A percentile compares a stretch with the other conserved stretches of the same genome.
These are phyloP conservation scores for Caenorhabditis becei DNA, from an alignment of 2,888 invertebrate genomes.

Conservation along the genomic window DNA sequence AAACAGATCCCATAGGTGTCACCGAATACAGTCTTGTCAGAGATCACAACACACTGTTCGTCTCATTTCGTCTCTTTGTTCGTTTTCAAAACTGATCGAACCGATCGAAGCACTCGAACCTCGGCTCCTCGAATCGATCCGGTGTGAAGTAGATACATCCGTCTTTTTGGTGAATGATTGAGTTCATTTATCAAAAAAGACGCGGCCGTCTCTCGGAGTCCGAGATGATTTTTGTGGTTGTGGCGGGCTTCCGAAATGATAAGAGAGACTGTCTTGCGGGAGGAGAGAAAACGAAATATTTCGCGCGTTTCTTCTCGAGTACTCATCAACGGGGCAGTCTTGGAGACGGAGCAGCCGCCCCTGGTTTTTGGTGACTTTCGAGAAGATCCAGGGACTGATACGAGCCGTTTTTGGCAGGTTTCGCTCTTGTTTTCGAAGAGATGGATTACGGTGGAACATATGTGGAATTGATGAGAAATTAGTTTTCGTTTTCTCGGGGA, in stretches of 20 bases:
- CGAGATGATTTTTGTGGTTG: constrained; percentile 7
- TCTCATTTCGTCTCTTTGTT: neutral
- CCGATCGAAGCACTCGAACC: constrained; percentile 12
- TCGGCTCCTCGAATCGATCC: neutral
- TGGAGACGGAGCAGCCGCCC: constrained; percentile 6
- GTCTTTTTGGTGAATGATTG: constrained; percentile 49
- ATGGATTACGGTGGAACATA: constrained; percentile 30
- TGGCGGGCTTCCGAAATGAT: constrained; percentile 21
- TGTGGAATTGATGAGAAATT: constrained; percentile 13
- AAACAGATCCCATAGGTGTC: no score
- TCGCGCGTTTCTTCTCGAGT: constrained; percentile 53
- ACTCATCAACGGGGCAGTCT: constrained; percentile 17
- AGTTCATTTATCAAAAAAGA: constrained; percentile 52
- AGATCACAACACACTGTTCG: no score
- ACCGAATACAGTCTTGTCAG: no score
- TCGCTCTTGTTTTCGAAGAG: constrained; percentile 28
- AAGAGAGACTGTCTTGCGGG: constrained; percentile 8
- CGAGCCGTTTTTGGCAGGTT: constrained; percentile 41
- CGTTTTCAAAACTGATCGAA: constrained; percentile 1
- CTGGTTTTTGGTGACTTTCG: constrained; percentile 47
- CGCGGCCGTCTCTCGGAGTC: neutral
- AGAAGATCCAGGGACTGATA: constrained; percentile 1
- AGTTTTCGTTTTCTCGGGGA: neutral
- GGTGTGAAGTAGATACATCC: constrained; percentile 57
- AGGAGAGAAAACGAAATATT: constrained; percentile 25